These are phyloP conservation scores for Nephrotoma guestfalica DNA, from an alignment of 2,888 invertebrate species.

Conservation along the genomic window DNA sequence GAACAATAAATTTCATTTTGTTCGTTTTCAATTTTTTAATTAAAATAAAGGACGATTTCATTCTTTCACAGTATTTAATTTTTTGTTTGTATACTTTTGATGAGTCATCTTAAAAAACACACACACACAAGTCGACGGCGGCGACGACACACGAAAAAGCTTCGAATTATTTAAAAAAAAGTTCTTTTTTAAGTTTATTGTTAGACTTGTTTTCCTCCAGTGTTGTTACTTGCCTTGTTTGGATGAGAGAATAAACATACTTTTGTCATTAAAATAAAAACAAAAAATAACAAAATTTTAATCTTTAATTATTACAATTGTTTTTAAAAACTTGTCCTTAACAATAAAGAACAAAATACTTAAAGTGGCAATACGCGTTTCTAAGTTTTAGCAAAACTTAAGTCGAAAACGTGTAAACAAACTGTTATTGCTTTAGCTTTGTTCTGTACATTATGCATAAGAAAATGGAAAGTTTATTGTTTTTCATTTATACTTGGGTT, in stretches of 20 bases:
- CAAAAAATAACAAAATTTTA: not conserved
- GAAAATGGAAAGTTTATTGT: too few species aligned
- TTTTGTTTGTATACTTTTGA: not conserved
- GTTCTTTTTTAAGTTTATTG: not conserved
- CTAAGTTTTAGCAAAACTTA: too few species aligned
- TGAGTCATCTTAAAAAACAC: not conserved
- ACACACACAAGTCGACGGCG: not conserved
- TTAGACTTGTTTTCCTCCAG: not conserved
- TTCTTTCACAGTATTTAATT: not conserved
- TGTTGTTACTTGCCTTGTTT: not conserved
- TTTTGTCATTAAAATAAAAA: not conserved
- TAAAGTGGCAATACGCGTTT: too few species aligned
- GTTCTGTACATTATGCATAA: too few species aligned
- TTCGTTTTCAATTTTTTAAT: not conserved
- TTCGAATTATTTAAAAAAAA: not conserved
- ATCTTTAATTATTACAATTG: not conserved
- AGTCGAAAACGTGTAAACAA: too few species aligned
- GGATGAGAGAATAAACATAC: not conserved
- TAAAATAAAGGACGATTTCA: not conserved
- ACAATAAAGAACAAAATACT: too few species aligned
- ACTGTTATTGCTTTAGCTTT: too few species aligned
- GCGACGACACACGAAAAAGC: not conserved
- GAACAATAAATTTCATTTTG: not conserved
- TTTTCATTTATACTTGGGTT: too few species aligned
- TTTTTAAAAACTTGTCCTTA: too few species aligned